Percentiles rank a stretch among this genome's conserved stretches.
phyloP scores from a whole-genome alignment of 2,113 vertebrate species.

The Acanthochromis polyacanthus region DNA sequence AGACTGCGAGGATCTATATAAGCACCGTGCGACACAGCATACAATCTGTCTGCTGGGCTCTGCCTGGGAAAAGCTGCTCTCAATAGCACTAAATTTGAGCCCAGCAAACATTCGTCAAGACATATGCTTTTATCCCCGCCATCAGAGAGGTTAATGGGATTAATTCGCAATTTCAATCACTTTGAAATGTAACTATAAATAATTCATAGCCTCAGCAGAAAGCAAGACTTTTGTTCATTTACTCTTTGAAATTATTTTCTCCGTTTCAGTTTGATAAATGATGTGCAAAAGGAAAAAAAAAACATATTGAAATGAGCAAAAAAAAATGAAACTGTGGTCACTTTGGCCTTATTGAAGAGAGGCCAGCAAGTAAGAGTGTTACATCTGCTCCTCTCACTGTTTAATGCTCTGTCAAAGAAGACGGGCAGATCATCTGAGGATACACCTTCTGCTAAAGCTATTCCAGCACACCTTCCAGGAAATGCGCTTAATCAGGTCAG shows the following conservation, averaged over 20 bases:
- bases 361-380: conserved; percentile 29
- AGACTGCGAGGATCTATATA: conserved; percentile 79
- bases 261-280: conserved; percentile 48
- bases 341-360: conserved; percentile 29
- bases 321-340: conserved; percentile 35
- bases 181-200: conserved; percentile 75
- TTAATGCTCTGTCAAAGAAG: conserved; percentile 52
- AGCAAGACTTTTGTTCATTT: conserved; percentile 61
- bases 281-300: conserved; percentile 7
- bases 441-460: conserved; percentile 53
- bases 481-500: conserved; percentile 67
- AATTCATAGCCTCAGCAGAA: conserved; percentile 69
- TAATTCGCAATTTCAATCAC: conserved; percentile 77
- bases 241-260: conserved; percentile 66
- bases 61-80: conserved; percentile 73
- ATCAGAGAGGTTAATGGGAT: conserved; percentile 80
- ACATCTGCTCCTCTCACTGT: conserved; percentile 53
- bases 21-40: conserved; percentile 72
- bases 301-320: conserved; percentile 45
- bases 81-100: conserved; percentile 73
- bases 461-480: conserved; percentile 72
- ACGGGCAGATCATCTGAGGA: conserved; percentile 64
- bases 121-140: conserved; percentile 77
- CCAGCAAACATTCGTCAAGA: conserved; percentile 78
- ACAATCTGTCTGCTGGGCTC: conserved; percentile 73